These are phyloP conservation scores for Indri indri DNA, from an alignment of 2,113 vertebrate species.

Conservation along the genomic window DNA sequence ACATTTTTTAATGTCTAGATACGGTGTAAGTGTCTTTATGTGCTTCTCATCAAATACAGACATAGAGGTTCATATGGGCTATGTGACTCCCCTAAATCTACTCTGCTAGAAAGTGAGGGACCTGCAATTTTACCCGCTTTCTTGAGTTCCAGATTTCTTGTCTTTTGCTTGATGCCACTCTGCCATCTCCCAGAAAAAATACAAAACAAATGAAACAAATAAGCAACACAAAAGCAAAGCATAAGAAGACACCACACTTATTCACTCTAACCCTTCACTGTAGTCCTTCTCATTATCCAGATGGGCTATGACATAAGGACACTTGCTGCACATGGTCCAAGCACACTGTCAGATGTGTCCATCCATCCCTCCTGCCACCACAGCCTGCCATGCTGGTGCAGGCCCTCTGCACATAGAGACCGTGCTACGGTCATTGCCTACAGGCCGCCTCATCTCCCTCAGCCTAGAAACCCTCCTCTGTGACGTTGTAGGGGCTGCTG, in stretches of 20 bases:
- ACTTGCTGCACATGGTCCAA: not conserved
- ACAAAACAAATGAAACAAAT: not conserved
- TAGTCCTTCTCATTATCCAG: not conserved
- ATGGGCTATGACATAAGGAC: not conserved
- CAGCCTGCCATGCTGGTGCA: rapidly evolving
- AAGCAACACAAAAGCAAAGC: not conserved
- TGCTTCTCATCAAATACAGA: not conserved
- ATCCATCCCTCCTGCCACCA: rapidly evolving
- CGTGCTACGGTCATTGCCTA: rapidly evolving
- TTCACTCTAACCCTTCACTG: not conserved
- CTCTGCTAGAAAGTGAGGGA: not conserved
- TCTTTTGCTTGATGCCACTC: not conserved
- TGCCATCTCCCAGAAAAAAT: not conserved
- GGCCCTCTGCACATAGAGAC: not conserved
- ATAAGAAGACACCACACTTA: not conserved
- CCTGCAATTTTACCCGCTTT: not conserved
- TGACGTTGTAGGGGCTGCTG: rapidly evolving
- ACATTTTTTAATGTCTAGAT: not conserved
- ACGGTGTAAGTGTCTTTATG: not conserved
- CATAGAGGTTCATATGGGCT: not conserved
- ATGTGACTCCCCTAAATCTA: not conserved
- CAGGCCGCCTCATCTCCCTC: not conserved
- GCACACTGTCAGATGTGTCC: too few species aligned
- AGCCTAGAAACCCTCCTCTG: not conserved
- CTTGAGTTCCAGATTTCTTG: not conserved